A percentile compares a stretch with the other conserved stretches of the same genome.
phyloP scores from a whole-genome alignment of 2,888 invertebrate genomes.

The Sicus ferrugineus region DNA sequence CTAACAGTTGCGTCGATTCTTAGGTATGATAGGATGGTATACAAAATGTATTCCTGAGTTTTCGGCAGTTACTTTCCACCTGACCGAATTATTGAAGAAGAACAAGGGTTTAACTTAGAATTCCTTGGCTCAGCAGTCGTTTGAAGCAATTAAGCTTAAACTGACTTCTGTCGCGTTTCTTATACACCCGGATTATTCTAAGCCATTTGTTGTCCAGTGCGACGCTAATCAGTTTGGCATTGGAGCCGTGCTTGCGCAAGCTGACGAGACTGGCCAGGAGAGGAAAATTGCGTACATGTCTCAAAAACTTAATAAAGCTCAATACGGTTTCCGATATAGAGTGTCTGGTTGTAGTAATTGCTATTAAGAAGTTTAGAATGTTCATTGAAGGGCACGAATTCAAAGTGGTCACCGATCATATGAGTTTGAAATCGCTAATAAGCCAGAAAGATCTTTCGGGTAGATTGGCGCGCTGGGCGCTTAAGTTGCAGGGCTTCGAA shows the following conservation, averaged over 20 bases:
- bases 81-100: conserved; percentile 23
- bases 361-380: conserved; percentile 30
- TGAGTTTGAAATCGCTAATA: conserved; percentile 14
- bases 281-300: conserved; percentile 35
- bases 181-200: conserved; percentile 26
- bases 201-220: conserved; percentile 27
- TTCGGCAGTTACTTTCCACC: conserved; percentile 17
- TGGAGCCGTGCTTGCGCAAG: conserved; percentile 30
- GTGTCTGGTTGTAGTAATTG: conserved; percentile 30
- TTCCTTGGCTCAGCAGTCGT: background rate
- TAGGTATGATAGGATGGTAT: conserved; percentile 35
- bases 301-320: conserved; percentile 37
- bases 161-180: conserved; percentile 31
- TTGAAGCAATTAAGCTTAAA: background rate
- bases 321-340: conserved; percentile 31
- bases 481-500: background rate
- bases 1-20: conserved; percentile 29
- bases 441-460: background rate
- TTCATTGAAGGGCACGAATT: conserved; percentile 20
- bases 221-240: conserved; percentile 30
- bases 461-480: background rate
- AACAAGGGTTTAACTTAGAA: background rate
- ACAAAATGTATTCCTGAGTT: conserved; percentile 19
- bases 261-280: conserved; percentile 29
- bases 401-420: conserved; percentile 1